Conservation (phyloP, 2,113 vertebrate genomes). For the Pollimyrus isidori region DNA sequence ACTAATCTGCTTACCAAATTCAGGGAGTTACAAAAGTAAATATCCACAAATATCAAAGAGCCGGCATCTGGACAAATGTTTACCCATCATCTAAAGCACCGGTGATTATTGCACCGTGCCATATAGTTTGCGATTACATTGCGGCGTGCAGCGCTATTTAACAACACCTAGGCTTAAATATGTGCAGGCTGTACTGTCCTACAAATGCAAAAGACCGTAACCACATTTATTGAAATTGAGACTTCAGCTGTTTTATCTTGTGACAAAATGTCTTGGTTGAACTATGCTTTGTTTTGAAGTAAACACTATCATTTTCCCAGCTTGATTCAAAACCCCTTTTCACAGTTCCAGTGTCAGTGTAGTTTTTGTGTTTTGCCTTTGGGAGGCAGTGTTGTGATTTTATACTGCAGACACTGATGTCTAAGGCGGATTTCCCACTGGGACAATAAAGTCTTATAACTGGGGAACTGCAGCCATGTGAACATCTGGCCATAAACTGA, state of each 20-base stretch:
- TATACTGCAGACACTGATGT: neutral
- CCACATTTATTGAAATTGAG: neutral
- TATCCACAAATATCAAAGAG: no score
- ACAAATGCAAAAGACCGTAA: neutral
- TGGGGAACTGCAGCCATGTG: neutral
- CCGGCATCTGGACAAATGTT: neutral
- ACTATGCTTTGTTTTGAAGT: no score
- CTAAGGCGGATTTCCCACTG: neutral
- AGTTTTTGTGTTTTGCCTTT: neutral
- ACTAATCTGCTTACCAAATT: no score
- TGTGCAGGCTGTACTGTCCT: neutral
- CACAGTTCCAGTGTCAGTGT: neutral
- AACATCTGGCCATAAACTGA: neutral
- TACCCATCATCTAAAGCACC: neutral
- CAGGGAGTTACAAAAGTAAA: no score
- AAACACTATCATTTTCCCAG: neutral
- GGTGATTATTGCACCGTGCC: neutral
- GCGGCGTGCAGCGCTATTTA: neutral
- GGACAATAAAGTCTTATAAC: neutral
- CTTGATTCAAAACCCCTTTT: neutral
- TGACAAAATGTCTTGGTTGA: neutral
- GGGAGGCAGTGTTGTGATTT: neutral
- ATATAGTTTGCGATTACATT: neutral
- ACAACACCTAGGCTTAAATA: neutral
- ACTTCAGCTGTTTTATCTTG: neutral